These are phyloP conservation scores for Lepidurus packardi DNA, from an alignment of 1,140 invertebrate genomes.

Conservation along the genomic window DNA sequence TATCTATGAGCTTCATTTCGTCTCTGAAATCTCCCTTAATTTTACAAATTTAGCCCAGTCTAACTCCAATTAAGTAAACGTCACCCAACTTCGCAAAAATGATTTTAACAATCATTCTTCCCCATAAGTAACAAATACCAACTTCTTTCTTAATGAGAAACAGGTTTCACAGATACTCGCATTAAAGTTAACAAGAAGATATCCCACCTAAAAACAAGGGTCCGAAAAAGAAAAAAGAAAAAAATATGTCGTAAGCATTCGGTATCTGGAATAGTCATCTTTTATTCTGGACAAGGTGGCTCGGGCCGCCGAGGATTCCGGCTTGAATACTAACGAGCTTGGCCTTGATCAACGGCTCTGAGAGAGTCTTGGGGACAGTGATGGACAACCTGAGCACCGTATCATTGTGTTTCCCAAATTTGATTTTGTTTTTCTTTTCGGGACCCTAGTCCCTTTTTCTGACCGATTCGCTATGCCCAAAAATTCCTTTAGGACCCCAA, in stretches of 20 bases:
- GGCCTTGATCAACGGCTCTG: not conserved
- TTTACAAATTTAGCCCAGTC: no score
- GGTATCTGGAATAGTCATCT: constrained; percentile 10
- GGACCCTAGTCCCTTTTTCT: not conserved
- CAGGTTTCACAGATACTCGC: not conserved
- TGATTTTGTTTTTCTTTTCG: not conserved
- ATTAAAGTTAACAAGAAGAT: not conserved
- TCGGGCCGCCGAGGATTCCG: not conserved
- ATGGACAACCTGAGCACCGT: not conserved
- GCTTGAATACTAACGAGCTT: constrained; percentile 18
- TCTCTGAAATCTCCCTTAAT: no score
- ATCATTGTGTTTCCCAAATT: not conserved
- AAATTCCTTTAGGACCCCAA: no score
- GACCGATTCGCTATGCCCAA: not conserved
- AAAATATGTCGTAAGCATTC: constrained; percentile 12
- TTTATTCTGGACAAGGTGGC: constrained; percentile 15
- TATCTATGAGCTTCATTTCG: no score
- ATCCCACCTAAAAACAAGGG: no score
- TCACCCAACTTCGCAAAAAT: not conserved
- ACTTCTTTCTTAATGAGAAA: not conserved
- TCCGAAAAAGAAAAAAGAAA: not conserved
- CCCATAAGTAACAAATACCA: not conserved
- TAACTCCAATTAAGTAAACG: no score
- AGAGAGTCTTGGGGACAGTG: not conserved
- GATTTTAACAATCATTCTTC: not conserved